Evolutionary conservation across 2,888 invertebrate species (phyloP).

Genomic region (Caenorhabditis sp.): DNA sequence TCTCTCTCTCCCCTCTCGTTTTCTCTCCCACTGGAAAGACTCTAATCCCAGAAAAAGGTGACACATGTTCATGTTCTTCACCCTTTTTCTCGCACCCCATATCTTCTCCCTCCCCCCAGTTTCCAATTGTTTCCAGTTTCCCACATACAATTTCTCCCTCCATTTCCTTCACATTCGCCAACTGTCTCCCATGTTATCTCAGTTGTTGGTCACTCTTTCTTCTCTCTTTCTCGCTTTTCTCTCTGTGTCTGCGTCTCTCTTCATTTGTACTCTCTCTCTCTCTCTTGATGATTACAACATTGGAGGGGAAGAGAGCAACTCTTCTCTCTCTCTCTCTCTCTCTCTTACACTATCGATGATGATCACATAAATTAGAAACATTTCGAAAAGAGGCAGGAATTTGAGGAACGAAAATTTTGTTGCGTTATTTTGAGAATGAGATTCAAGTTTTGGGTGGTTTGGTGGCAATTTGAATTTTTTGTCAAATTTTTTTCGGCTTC

Average conservation of each 20-base stretch:
- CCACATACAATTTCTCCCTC: conserved; percentile 20
- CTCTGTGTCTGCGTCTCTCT: conserved; percentile 17
- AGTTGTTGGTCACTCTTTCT: too few species aligned
- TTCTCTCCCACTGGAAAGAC: not conserved
- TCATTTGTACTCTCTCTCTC: not conserved
- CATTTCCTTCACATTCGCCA: conserved; percentile 1
- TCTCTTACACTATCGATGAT: conserved; percentile 17
- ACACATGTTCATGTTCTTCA: conserved; percentile 2
- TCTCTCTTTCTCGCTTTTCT: not conserved
- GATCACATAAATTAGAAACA: conserved; percentile 47
- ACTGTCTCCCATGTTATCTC: conserved; percentile 10
- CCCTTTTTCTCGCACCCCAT: conserved; percentile 11
- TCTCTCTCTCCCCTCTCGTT: too few species aligned
- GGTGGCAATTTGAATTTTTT: not conserved
- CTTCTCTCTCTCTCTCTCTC: not conserved
- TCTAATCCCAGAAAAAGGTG: not conserved
- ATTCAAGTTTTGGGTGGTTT: not conserved
- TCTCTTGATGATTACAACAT: conserved; percentile 40
- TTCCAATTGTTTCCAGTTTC: conserved; percentile 5
- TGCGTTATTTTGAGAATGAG: not conserved
- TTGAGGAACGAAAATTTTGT: not conserved
- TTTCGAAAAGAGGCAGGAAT: not conserved
- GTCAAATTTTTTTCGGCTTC: not conserved
- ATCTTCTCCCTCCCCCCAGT: not conserved
- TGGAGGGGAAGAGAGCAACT: conserved; percentile 7